Conservation (phyloP, 2,888 invertebrate species). For the Diplolepis rosae region DNA sequence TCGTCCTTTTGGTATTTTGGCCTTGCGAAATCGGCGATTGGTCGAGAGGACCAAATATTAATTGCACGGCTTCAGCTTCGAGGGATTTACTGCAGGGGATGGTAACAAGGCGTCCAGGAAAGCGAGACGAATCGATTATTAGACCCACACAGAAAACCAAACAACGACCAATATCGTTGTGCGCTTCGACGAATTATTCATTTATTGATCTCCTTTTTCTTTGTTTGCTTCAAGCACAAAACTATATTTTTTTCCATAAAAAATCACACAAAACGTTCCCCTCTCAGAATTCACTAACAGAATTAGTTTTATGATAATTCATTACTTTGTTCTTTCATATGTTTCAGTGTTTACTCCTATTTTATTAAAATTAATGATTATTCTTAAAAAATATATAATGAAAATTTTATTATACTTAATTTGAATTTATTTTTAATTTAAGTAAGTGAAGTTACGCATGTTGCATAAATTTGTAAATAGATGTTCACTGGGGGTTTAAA, state of each 20-base stretch:
- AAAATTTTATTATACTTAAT: neutral
- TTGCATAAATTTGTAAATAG: constrained; percentile 8
- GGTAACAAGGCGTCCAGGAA: neutral
- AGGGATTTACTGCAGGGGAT: constrained; percentile 15
- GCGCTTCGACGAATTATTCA: neutral
- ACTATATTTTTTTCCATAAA: neutral
- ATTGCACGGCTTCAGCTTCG: constrained; percentile 34
- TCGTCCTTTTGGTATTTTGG: constrained; percentile 27
- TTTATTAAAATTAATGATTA: too few species aligned
- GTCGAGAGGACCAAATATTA: constrained; percentile 45
- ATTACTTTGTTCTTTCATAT: too few species aligned
- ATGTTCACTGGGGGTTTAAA: neutral
- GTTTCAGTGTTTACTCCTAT: too few species aligned
- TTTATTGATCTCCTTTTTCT: neutral
- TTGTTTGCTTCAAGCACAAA: neutral
- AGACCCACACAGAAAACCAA: neutral
- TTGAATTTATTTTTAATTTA: neutral
- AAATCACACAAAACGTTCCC: neutral
- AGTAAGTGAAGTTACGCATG: neutral
- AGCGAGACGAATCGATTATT: constrained; percentile 15
- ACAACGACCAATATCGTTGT: neutral
- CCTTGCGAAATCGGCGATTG: constrained; percentile 41
- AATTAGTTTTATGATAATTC: neutral
- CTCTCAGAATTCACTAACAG: neutral
- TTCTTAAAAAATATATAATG: neutral